Percentiles rank a stretch among this genome's conserved stretches.
Conservation (phyloP, 2,888 invertebrate species). For the Cephus pygmeus region DNA sequence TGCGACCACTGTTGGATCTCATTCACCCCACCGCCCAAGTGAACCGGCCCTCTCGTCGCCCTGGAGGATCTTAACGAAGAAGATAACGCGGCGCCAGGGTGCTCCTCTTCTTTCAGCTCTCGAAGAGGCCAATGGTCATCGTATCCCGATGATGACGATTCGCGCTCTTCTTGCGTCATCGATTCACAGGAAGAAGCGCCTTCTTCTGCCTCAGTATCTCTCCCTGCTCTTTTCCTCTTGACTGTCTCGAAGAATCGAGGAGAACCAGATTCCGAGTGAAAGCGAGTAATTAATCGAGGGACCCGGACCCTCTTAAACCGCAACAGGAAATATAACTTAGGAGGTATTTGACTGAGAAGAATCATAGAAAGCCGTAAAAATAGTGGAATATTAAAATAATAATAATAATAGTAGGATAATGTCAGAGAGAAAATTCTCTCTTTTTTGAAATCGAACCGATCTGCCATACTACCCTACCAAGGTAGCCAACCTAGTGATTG, state of each 20-base stretch:
- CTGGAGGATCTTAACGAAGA: slow-evolving; percentile 59
- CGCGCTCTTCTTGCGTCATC: slow-evolving; percentile 32
- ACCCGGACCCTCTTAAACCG: too few species aligned
- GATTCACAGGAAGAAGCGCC: slow-evolving; percentile 46
- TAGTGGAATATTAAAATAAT: too few species aligned
- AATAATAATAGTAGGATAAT: too few species aligned
- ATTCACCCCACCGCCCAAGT: slow-evolving; percentile 19
- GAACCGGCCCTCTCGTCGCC: slow-evolving; percentile 21
- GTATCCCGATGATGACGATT: slow-evolving; percentile 26
- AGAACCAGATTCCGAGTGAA: neutral
- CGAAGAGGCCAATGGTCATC: slow-evolving; percentile 55
- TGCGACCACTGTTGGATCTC: slow-evolving; percentile 55
- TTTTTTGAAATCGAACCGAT: neutral
- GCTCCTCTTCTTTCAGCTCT: slow-evolving; percentile 28
- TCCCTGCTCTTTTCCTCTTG: neutral
- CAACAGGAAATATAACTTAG: too few species aligned
- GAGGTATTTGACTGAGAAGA: too few species aligned
- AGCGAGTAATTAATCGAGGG: neutral
- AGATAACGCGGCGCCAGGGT: slow-evolving; percentile 63
- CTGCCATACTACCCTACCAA: neutral
- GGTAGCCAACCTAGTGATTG: neutral
- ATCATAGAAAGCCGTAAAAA: too few species aligned
- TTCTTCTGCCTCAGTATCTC: slow-evolving; percentile 22
- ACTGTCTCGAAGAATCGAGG: neutral
- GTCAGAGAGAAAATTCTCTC: neutral